Base-by-base conservation (phyloP, 92 coral and sea anemone species). In the Chrysogorgia sp. region DNA sequence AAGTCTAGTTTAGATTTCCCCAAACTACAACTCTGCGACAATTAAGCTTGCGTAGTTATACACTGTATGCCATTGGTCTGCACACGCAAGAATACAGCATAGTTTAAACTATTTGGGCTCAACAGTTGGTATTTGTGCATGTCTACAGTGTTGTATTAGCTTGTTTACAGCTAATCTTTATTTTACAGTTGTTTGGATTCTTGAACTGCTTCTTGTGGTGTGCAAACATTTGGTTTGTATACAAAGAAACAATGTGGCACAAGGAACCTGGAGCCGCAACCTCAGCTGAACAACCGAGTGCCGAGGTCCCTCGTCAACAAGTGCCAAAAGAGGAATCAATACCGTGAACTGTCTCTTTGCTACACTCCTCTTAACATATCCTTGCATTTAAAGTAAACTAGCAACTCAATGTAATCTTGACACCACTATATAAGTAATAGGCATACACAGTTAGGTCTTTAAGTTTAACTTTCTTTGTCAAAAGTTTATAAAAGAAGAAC, bases 191-290 rank as follows among this genome's bases (percentile, higher is more conserved):
- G 80, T 94, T 77, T 96, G 98, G 35, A 85, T 94, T 76, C 84
- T 91, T 79, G 90, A 91, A 82, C 83, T 92, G 79, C 76, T 94
- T 78, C 87, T 87, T n/a, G 19, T 94, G 98, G 98, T 89, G 89
- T 40, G 88, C 86, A 68, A 94, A 94, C 69, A 60, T 94, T 48
- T 94, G 98, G 98, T 94, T 94, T 84, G 67, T 94, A 72, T 94
- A 90, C 86, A 94, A 94, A 81, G 98, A 94, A 72, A 94, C 98
- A 2, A 91, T 91, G 0, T 94, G 98, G 98, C 98, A 94, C 72
- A 94, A 92, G 55, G 79, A 72, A 56, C 65, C 79, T 5, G 65
- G 52, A n/a, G 79, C 79, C 24, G 34, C 79, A 20, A 60, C 74
- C 24, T 62, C 81, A 31, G 65, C 83, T 13, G 84, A 81, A 5